Evolutionary conservation across 2,113 vertebrate genomes (phyloP).

Genomic region (Amia ocellicauda): DNA sequence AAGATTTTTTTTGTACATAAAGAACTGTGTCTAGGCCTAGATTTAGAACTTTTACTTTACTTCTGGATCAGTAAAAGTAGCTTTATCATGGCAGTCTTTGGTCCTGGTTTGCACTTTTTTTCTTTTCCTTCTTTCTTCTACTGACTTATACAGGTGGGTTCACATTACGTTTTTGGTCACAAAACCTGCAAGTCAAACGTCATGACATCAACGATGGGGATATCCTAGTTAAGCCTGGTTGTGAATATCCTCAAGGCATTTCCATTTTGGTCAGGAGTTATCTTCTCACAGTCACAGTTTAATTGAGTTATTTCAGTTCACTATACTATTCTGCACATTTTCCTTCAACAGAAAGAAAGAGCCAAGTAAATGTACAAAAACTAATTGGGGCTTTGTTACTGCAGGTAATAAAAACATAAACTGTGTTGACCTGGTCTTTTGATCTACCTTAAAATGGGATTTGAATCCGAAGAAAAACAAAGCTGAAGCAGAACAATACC

Average conservation of each 20-base stretch:
- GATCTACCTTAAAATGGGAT: not conserved
- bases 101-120: conserved; percentile 12
- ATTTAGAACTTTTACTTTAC: conserved; percentile 71
- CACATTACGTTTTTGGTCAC: conserved; percentile 12
- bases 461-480: not conserved
- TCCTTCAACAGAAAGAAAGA: not conserved
- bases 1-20: conserved; percentile 50
- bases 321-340: not conserved
- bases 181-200: not conserved
- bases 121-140: conserved; percentile 5
- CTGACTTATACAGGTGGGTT: not conserved
- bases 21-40: conserved; percentile 59
- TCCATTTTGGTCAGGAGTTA: not conserved
- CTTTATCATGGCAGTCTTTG: conserved; percentile 2
- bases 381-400: not conserved
- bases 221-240: not conserved
- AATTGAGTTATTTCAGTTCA: not conserved
- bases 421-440: conserved; percentile 9
- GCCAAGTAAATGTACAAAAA: conserved; percentile 8
- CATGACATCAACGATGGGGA: conserved; percentile 7
- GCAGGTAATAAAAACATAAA: conserved; percentile 6
- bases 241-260: no score
- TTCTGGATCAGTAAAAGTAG: conserved; percentile 54
- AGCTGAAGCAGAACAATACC: conserved; percentile 12
- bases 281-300: not conserved